phyloP scores from a whole-genome alignment of 2,888 invertebrate genomes.

The Hirtodrosophila trivittata region DNA sequence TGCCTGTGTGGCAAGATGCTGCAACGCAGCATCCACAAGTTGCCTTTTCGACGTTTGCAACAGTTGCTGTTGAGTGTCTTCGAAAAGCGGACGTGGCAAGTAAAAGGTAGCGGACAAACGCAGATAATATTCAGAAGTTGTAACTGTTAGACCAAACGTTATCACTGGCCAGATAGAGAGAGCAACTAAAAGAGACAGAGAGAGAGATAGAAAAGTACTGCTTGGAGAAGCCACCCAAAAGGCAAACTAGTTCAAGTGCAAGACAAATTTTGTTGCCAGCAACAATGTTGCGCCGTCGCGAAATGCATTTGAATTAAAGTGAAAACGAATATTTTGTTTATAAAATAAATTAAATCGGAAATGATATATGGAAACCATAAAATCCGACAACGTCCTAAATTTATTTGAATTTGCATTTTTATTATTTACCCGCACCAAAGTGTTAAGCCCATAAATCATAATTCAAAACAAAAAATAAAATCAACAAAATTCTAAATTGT shows the following conservation, averaged over 20 bases:
- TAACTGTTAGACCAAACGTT: slow-evolving; percentile 40
- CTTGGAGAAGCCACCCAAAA: slow-evolving; percentile 13
- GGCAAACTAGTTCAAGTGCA: slow-evolving; percentile 69
- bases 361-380: neutral
- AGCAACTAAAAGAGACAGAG: neutral
- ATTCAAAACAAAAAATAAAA: slow-evolving; percentile 7
- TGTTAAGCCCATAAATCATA: slow-evolving; percentile 21
- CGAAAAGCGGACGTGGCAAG: slow-evolving; percentile 74
- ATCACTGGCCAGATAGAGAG: slow-evolving; percentile 47
- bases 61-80: slow-evolving; percentile 80
- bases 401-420: neutral
- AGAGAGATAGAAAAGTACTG: slow-evolving; percentile 9
- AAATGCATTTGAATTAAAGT: slow-evolving; percentile 24
- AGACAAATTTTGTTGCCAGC: slow-evolving; percentile 56
- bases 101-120: slow-evolving; percentile 60
- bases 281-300: slow-evolving; percentile 58
- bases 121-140: slow-evolving; percentile 15
- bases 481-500: slow-evolving; percentile 21
- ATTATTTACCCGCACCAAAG: slow-evolving; percentile 1
- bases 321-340: slow-evolving; percentile 6
- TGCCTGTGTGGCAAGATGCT: slow-evolving; percentile 38
- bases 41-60: slow-evolving; percentile 76
- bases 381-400: slow-evolving; percentile 19
- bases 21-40: slow-evolving; percentile 71
- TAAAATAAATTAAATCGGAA: slow-evolving; percentile 24